These are phyloP conservation scores for Hydropsyche betteni DNA, from an alignment of 2,888 invertebrate genomes.

Conservation along the genomic window DNA sequence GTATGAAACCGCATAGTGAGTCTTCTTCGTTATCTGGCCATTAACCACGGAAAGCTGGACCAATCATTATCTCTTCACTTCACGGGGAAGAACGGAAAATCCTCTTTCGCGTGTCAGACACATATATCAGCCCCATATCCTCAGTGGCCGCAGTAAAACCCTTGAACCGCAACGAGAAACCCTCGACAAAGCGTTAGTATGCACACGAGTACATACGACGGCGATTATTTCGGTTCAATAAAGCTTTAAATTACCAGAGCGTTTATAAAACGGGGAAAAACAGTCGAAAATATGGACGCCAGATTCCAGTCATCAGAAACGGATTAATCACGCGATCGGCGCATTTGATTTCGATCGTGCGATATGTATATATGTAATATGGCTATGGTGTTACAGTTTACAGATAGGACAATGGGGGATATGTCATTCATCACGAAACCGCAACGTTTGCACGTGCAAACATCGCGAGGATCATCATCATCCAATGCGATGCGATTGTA, in stretches of 20 bases:
- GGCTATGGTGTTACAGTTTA: slow-evolving; percentile 6
- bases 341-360: slow-evolving; percentile 35
- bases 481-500: background rate
- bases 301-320: slow-evolving; percentile 32
- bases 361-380: slow-evolving; percentile 12
- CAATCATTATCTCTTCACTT: slow-evolving; percentile 28
- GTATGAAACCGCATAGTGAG: too few relatives aligned
- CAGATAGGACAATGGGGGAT: background rate
- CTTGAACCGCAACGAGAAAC: slow-evolving; percentile 14
- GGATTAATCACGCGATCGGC: slow-evolving; percentile 41
- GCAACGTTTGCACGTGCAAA: slow-evolving; percentile 25
- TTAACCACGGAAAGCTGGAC: background rate
- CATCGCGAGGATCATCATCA: slow-evolving; percentile 18
- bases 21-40: slow-evolving; percentile 8
- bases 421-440: slow-evolving; percentile 34
- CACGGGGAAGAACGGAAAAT: slow-evolving; percentile 1
- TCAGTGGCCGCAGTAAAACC: slow-evolving; percentile 11
- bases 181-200: slow-evolving; percentile 4
- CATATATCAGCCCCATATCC: slow-evolving; percentile 26
- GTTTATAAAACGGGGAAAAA: too few relatives aligned
- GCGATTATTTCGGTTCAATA: slow-evolving; percentile 17
- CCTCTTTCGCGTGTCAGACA: slow-evolving; percentile 20
- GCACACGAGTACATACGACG: background rate
- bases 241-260: background rate
- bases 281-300: too few relatives aligned